Evolutionary conservation across 53 echinoderm and acorn worm genomes (phyloP).

Genomic region (Temnopleurus reevesii): DNA sequence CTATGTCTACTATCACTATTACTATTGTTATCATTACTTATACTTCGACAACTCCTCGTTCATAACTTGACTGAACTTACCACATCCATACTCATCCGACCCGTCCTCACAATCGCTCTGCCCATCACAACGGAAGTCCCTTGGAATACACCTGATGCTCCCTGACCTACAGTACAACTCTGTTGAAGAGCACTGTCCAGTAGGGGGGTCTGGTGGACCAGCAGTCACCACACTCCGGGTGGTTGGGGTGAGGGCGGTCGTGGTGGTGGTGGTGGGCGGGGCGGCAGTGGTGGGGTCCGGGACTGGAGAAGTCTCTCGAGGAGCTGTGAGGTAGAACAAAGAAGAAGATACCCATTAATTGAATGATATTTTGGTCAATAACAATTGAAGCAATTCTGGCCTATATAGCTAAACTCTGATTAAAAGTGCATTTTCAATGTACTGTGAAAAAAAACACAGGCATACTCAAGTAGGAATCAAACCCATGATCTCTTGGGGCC

Average conservation of each 20-base stretch:
- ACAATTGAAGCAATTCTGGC: too few species aligned
- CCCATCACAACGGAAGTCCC: slow-evolving; percentile 44
- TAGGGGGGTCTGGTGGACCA: neutral
- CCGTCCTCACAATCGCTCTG: slow-evolving; percentile 52
- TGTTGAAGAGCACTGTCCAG: neutral
- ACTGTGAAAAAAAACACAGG: too few species aligned
- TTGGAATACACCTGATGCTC: slow-evolving; percentile 23
- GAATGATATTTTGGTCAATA: too few species aligned
- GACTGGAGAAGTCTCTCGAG: neutral
- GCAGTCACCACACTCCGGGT: neutral
- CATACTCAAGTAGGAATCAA: too few species aligned
- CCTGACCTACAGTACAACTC: slow-evolving; percentile 49
- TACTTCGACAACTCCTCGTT: too few species aligned
- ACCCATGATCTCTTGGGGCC: too few species aligned
- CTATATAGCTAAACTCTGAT: too few species aligned
- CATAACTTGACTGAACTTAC: too few species aligned
- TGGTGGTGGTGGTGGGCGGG: neutral
- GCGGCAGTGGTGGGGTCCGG: slow-evolving; percentile 5
- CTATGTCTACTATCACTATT: too few species aligned
- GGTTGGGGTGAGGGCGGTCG: neutral
- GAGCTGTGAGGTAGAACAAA: neutral
- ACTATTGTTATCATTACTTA: too few species aligned
- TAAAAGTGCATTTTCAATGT: too few species aligned
- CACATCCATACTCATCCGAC: slow-evolving; percentile 46
- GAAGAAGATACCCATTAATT: neutral